phyloP scores from a whole-genome alignment of 2,888 invertebrate genomes.

The Dimorphilus gyrociliatus region DNA sequence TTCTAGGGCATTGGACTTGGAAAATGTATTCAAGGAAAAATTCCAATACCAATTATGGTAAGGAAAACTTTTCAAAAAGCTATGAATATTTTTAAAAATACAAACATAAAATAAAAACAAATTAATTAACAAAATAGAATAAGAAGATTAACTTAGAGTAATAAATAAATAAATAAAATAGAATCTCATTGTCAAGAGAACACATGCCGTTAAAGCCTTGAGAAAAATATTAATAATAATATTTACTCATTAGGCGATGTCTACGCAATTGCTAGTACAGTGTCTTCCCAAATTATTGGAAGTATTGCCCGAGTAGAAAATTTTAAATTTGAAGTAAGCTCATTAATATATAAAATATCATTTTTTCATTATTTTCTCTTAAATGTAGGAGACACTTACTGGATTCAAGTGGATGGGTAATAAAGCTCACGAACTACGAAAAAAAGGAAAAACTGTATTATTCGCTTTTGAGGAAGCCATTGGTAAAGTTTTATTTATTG shows the following conservation, averaged over 20 bases:
- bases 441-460: constrained; percentile 56
- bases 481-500: constrained; percentile 45
- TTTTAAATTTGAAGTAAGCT: constrained; percentile 47
- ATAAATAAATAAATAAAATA: no score
- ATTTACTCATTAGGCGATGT: constrained; percentile 41
- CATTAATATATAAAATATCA: constrained; percentile 18
- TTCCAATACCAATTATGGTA: constrained; percentile 1
- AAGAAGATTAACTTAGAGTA: no score
- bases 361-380: constrained; percentile 1
- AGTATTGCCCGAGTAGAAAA: constrained; percentile 65
- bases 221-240: no score
- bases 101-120: no score
- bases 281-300: constrained; percentile 80
- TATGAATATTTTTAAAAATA: no score
- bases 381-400: constrained; percentile 64
- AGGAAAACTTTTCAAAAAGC: constrained; percentile 1
- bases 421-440: constrained; percentile 52
- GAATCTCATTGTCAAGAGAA: no score
- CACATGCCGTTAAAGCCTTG: no score
- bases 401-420: constrained; percentile 99
- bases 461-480: constrained; percentile 98
- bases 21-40: not conserved
- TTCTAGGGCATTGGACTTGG: constrained; percentile 85
- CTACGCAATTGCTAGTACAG: constrained; percentile 78
- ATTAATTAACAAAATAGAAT: no score